phyloP scores from a whole-genome alignment of 2,888 invertebrate genomes.

The Germaria angustata region DNA sequence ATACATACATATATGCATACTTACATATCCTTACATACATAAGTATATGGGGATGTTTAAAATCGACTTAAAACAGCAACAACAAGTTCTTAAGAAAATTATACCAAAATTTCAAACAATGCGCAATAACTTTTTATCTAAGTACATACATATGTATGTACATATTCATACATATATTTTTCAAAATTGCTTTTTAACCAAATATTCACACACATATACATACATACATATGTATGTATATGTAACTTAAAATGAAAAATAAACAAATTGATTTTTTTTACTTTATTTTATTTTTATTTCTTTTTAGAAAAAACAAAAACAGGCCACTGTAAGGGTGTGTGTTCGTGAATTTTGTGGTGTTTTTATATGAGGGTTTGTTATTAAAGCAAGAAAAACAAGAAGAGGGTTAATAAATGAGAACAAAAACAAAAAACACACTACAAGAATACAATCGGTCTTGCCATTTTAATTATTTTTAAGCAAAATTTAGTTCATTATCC shows the following conservation, averaged over 20 bases:
- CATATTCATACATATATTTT: too few species aligned
- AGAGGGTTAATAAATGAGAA: constrained; percentile 8
- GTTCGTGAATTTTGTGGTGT: background rate
- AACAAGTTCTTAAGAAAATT: constrained; percentile 13
- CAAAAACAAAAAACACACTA: background rate
- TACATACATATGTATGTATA: too few species aligned
- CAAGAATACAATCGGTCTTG: background rate
- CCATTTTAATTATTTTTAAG: background rate
- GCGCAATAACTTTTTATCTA: constrained; percentile 61
- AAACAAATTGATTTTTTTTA: constrained; percentile 43
- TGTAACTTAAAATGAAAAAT: background rate
- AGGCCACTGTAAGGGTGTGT: constrained; percentile 22
- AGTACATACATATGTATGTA: too few species aligned
- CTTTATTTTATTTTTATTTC: too few species aligned
- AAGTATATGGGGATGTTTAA: too few species aligned
- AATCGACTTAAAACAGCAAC: constrained; percentile 4
- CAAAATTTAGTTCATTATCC: too few species aligned
- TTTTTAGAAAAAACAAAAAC: constrained; percentile 32
- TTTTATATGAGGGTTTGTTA: background rate
- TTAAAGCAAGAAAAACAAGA: constrained; percentile 26
- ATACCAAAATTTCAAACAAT: constrained; percentile 42
- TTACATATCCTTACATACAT: too few species aligned
- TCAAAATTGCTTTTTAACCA: constrained; percentile 9
- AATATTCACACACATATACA: background rate
- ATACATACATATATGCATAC: too few species aligned